A percentile compares a stretch with the other conserved stretches of the same genome.
These are phyloP conservation scores for Zaprionus camerounensis DNA, from an alignment of 1,140 invertebrate genomes.

Conservation along the genomic window DNA sequence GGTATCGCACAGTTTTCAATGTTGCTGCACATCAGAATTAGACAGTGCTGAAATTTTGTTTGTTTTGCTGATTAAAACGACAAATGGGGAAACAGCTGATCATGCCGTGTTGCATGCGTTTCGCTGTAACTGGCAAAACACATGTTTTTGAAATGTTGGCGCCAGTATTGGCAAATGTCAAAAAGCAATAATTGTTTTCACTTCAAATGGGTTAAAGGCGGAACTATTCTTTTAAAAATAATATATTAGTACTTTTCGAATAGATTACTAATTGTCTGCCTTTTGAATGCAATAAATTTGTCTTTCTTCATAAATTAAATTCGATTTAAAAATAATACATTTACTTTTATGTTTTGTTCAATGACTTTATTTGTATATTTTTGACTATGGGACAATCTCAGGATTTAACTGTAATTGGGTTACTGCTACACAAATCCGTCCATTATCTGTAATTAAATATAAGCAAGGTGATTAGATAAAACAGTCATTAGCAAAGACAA, in stretches of 20 bases:
- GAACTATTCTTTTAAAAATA: neutral
- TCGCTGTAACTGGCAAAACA: neutral
- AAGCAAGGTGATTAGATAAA: neutral
- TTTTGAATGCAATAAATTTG: neutral
- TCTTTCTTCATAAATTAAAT: neutral
- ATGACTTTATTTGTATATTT: neutral
- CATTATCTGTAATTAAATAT: conserved; percentile 2
- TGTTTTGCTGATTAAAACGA: neutral
- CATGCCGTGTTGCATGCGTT: conserved; percentile 3
- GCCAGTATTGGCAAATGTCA: neutral
- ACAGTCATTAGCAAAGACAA: neutral
- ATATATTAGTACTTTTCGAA: too few relatives aligned
- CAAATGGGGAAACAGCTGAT: conserved; percentile 32
- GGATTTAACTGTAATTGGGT: neutral
- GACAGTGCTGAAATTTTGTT: neutral
- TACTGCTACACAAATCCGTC: neutral
- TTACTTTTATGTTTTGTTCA: neutral
- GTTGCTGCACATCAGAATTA: neutral
- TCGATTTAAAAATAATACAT: neutral
- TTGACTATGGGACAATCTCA: neutral
- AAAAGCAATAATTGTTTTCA: neutral
- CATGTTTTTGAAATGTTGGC: conserved; percentile 1
- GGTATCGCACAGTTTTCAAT: conserved; percentile 2
- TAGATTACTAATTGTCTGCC: neutral
- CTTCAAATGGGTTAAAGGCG: too few relatives aligned